These are phyloP conservation scores for Samia ricini DNA, from an alignment of 1,140 invertebrate species.

Conservation along the genomic window DNA sequence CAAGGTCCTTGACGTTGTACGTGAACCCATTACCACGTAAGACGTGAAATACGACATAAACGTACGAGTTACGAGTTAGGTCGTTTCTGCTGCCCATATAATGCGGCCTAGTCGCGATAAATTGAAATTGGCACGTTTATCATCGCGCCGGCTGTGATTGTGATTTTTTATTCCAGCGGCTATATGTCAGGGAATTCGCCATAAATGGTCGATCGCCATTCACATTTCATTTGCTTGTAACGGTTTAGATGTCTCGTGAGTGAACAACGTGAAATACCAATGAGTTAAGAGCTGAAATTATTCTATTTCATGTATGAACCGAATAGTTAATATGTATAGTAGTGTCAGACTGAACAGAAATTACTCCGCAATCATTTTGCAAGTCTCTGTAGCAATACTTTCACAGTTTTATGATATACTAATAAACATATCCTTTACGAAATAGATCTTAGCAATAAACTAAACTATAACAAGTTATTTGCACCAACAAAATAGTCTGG, in stretches of 20 bases:
- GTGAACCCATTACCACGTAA: constrained; percentile 43
- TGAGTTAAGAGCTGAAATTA: too few relatives aligned
- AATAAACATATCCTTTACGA: too few relatives aligned
- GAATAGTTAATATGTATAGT: too few relatives aligned
- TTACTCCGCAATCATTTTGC: too few relatives aligned
- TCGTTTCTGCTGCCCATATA: constrained; percentile 42
- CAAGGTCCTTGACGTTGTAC: constrained; percentile 38
- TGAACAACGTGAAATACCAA: too few relatives aligned
- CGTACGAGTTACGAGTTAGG: constrained; percentile 40
- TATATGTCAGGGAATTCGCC: background rate
- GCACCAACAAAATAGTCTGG: too few relatives aligned
- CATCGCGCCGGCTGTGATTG: constrained; percentile 39
- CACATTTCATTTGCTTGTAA: background rate
- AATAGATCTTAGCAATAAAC: too few relatives aligned
- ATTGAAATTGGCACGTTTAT: constrained; percentile 52
- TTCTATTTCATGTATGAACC: too few relatives aligned
- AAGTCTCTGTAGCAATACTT: too few relatives aligned
- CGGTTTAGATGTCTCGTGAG: background rate
- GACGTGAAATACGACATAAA: constrained; percentile 54
- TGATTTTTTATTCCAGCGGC: constrained; percentile 31
- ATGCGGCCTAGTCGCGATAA: constrained; percentile 39
- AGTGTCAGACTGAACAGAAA: too few relatives aligned
- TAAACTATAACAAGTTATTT: too few relatives aligned
- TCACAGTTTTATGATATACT: too few relatives aligned
- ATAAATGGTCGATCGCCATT: background rate